Evolutionary conservation across 2,888 invertebrate genomes (phyloP).

Genomic region (Agrenia bidenticulata): DNA sequence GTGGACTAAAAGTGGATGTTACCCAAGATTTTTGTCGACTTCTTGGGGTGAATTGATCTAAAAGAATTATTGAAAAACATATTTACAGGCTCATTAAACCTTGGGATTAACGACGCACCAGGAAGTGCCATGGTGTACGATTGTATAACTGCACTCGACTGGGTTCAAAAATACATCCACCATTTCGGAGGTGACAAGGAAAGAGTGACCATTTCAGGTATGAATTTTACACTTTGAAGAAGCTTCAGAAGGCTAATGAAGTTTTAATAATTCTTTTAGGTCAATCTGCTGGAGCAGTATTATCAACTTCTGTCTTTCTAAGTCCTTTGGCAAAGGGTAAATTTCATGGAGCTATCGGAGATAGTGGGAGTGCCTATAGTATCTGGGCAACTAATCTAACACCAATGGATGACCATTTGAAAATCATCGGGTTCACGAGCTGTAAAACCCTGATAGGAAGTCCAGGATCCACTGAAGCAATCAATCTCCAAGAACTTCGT

Average conservation of each 20-base stretch:
- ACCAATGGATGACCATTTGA: constrained; percentile 26
- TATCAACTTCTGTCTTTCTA: constrained; percentile 13
- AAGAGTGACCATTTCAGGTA: constrained; percentile 21
- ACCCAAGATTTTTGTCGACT: not conserved
- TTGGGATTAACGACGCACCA: constrained; percentile 41
- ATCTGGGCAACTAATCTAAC: constrained; percentile 33
- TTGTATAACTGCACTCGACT: constrained; percentile 35
- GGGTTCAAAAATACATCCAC: constrained; percentile 42
- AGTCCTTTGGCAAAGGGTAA: constrained; percentile 28
- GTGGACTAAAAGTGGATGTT: no score
- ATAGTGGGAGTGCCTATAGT: constrained; percentile 25
- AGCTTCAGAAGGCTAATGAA: not conserved
- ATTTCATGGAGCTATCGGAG: constrained; percentile 18
- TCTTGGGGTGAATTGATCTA: not conserved
- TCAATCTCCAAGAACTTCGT: constrained; percentile 13
- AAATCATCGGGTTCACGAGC: constrained; percentile 6
- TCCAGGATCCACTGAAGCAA: not conserved
- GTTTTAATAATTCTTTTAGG: constrained; percentile 31
- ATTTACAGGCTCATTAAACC: constrained; percentile 29
- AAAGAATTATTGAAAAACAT: not conserved
- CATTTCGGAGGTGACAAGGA: constrained; percentile 35
- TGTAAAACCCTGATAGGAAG: not conserved
- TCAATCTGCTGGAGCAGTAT: constrained; percentile 17
- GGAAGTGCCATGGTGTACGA: constrained; percentile 44
- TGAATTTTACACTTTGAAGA: not conserved